Conservation (phyloP, 2,797 vertebrate genomes). For the Hozukius guyotensis region DNA sequence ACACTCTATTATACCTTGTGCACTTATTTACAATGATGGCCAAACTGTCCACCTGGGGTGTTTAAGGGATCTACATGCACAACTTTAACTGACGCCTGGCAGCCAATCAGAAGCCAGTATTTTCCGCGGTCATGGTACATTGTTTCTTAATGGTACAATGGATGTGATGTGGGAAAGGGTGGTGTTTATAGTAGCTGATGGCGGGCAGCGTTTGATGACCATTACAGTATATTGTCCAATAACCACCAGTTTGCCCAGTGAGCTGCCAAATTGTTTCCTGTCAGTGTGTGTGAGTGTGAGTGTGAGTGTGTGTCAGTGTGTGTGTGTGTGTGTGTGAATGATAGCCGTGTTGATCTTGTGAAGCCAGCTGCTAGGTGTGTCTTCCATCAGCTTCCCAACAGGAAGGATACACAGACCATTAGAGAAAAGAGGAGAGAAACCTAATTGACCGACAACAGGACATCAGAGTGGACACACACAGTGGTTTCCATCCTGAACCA, state of each 20-base stretch:
- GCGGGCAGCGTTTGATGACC: slow-evolving; percentile 23
- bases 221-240: slow-evolving; percentile 58
- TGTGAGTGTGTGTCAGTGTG: background rate
- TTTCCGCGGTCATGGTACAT: background rate
- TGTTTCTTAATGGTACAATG: slow-evolving; percentile 25
- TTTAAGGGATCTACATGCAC: background rate
- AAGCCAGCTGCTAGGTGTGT: slow-evolving; percentile 64
- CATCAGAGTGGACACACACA: slow-evolving; percentile 43
- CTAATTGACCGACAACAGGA: slow-evolving; percentile 66
- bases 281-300: slow-evolving; percentile 7
- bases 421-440: slow-evolving; percentile 48
- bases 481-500: slow-evolving; percentile 41
- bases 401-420: slow-evolving; percentile 66
- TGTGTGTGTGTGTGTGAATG: slow-evolving; percentile 12
- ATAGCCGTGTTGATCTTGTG: slow-evolving; percentile 41
- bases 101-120: background rate
- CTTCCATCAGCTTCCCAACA: slow-evolving; percentile 62
- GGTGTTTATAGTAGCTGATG: slow-evolving; percentile 49
- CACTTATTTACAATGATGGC: background rate
- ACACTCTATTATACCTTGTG: background rate
- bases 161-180: slow-evolving; percentile 28
- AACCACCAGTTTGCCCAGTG: slow-evolving; percentile 53
- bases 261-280: slow-evolving; percentile 74
- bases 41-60: background rate
- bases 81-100: background rate